These are phyloP conservation scores for Myopa testacea DNA, from an alignment of 2,888 invertebrate species.

Conservation along the genomic window DNA sequence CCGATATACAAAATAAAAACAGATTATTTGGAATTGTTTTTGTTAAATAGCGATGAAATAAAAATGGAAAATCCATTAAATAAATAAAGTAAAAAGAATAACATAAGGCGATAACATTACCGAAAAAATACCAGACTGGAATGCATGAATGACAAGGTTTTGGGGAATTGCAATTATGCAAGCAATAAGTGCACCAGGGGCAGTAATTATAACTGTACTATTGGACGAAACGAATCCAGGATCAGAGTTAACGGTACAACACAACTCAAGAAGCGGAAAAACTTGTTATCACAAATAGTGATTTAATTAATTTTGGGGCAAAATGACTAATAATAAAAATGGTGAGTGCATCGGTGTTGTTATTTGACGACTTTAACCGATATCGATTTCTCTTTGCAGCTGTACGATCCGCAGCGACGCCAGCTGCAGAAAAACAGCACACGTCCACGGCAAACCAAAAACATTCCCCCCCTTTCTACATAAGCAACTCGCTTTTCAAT, in stretches of 20 bases:
- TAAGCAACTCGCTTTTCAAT: constrained; percentile 60
- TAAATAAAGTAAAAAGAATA: not conserved
- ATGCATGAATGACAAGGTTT: not conserved
- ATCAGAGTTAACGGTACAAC: not conserved
- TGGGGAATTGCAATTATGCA: constrained; percentile 55
- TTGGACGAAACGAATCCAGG: not conserved
- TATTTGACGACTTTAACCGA: not conserved
- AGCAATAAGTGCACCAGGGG: constrained; percentile 50
- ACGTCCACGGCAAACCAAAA: constrained; percentile 39
- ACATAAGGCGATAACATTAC: not conserved
- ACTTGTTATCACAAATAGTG: too few species aligned
- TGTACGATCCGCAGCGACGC: constrained; percentile 30
- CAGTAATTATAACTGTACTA: constrained; percentile 54
- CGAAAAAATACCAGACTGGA: not conserved
- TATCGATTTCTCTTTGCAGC: not conserved
- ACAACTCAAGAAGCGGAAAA: not conserved
- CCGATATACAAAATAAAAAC: constrained; percentile 22
- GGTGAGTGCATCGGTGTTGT: not conserved
- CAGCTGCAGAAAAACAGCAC: constrained; percentile 32
- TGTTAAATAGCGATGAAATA: not conserved
- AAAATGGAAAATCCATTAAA: not conserved
- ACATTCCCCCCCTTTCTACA: constrained; percentile 64
- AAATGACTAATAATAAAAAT: constrained; percentile 12
- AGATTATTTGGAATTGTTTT: not conserved
- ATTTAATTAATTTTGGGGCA: not conserved